phyloP scores from a whole-genome alignment of 2,888 invertebrate genomes.

The Spodoptera littoralis region DNA sequence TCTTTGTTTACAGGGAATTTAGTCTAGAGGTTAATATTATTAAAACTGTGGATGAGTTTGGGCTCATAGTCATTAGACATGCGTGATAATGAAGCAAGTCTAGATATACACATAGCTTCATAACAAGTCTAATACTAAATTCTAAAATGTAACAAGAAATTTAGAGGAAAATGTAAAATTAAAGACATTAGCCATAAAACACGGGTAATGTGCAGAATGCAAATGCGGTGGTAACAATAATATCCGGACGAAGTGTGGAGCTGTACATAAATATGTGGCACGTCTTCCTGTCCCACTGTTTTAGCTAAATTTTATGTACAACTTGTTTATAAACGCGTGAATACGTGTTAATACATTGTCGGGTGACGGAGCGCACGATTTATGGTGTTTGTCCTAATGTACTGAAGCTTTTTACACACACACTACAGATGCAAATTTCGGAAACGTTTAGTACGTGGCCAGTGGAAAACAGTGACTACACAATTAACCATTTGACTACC shows the following conservation, averaged over 20 bases:
- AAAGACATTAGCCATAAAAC: constrained; percentile 58
- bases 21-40: too few species aligned
- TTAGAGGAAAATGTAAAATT: constrained; percentile 44
- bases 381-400: too few species aligned
- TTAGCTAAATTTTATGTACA: constrained; percentile 58
- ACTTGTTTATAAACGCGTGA: constrained; percentile 42
- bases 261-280: constrained; percentile 57
- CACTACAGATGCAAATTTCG: too few species aligned
- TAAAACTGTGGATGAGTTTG: too few species aligned
- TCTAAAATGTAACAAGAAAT: constrained; percentile 9
- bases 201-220: constrained; percentile 58
- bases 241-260: constrained; percentile 59
- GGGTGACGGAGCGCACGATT: not conserved
- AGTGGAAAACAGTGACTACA: too few species aligned
- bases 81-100: too few species aligned
- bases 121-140: constrained; percentile 4
- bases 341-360: constrained; percentile 44
- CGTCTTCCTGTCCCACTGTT: constrained; percentile 54
- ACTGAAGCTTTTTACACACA: too few species aligned
- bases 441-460: too few species aligned
- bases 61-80: too few species aligned
- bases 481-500: too few species aligned
- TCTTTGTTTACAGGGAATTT: too few species aligned
- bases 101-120: not conserved
- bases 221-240: constrained; percentile 60